Conservation (phyloP, 2,797 vertebrate species). For the Podarcis lilfordi region DNA sequence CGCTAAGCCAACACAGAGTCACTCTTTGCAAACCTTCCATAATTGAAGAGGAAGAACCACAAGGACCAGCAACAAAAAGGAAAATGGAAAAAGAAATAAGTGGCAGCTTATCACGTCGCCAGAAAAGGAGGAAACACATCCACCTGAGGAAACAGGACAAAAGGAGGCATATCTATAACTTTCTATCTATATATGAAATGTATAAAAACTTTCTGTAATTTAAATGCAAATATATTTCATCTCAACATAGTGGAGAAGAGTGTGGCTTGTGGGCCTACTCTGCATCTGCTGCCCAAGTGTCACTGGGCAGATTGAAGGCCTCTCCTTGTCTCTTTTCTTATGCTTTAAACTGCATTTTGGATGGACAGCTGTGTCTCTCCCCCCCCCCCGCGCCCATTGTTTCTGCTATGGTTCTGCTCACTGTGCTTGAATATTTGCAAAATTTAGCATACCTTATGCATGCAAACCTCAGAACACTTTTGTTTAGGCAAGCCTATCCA, state of each 20-base stretch:
- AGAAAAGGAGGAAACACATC: no score
- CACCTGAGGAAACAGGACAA: no score
- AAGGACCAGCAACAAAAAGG: conserved; percentile 11
- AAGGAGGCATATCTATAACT: no score
- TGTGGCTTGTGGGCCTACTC: no score
- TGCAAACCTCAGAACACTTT: no score
- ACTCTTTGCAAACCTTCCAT: conserved; percentile 16
- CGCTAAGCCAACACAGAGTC: neutral
- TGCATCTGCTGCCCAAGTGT: neutral
- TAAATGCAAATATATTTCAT: no score
- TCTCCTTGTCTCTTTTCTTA: neutral
- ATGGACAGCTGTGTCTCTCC: neutral
- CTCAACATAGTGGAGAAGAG: no score
- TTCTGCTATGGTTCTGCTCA: neutral
- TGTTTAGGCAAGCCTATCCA: no score
- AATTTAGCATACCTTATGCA: neutral
- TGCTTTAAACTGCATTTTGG: neutral
- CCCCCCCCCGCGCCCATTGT: neutral
- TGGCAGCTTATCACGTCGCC: no score
- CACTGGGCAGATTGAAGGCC: neutral
- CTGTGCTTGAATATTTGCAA: neutral
- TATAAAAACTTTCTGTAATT: no score
- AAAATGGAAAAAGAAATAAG: neutral
- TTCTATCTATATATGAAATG: no score
- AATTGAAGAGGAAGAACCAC: neutral